These are phyloP conservation scores for Pyxicephalus adspersus DNA, from an alignment of 2,113 vertebrate species.

Conservation along the genomic window DNA sequence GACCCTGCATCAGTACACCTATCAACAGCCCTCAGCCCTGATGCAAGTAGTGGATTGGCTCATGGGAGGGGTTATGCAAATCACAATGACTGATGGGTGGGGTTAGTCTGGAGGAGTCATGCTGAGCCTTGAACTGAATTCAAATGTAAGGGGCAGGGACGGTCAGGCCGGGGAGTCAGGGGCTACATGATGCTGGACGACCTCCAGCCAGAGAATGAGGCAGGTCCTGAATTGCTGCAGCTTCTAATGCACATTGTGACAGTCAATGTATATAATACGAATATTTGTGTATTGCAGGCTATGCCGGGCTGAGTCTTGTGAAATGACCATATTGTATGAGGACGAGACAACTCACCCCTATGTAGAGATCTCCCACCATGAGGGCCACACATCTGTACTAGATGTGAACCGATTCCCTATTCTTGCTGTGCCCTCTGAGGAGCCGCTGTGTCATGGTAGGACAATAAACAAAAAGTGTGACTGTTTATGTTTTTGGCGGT, in stretches of 20 bases:
- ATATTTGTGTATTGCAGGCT: conserved; percentile 22
- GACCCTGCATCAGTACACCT: no score
- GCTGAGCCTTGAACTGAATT: no score
- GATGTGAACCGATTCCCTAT: conserved; percentile 57
- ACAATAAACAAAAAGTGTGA: neutral
- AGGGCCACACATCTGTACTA: conserved; percentile 66
- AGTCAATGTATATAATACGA: no score
- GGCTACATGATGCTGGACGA: neutral
- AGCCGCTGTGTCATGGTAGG: conserved; percentile 11
- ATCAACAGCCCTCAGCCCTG: neutral
- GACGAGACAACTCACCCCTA: conserved; percentile 73
- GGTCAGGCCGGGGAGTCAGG: neutral
- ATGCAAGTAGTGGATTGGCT: neutral
- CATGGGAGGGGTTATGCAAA: neutral
- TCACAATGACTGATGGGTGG: neutral
- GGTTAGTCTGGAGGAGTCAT: no score
- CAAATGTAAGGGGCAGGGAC: neutral
- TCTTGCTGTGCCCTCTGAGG: conserved; percentile 43
- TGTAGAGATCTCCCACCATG: conserved; percentile 64
- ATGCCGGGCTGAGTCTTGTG: conserved; percentile 57
- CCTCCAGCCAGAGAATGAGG: no score
- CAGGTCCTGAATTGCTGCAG: no score
- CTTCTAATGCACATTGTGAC: neutral
- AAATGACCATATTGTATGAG: conserved; percentile 74
- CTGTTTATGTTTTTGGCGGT: neutral